Base-by-base conservation (phyloP, 1,140 invertebrate species). In the Mizuhopecten yessoensis region DNA sequence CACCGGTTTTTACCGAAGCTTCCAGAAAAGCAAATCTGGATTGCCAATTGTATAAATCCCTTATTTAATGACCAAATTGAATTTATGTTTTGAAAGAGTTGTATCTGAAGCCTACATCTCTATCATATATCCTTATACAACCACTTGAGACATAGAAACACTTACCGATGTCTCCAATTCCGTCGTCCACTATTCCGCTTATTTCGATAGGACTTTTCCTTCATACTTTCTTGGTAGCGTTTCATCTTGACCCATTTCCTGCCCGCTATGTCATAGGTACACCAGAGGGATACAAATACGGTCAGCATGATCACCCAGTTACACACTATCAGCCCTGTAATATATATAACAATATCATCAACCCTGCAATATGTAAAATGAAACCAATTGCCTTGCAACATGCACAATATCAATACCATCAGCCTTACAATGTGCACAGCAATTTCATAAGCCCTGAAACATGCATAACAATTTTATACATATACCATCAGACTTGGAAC, bases 191-290 rank as follows among this genome's bases (percentile, higher is more conserved):
- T 98, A 86, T 87, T 87, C 42, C 91, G 33, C 39, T 92, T 92
- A 86, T 90, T 90, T 94, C 98, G 97, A 95, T 98, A 98, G 33
- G 97, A 97, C 93, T 98, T 98, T n/a, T 94, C 94, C 93, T 97
- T 97, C 97, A 98, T 97, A 86, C 98, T 98, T 75, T 98, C 97
- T 96, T 99, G 98, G 96, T 98, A 99, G 92, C 98, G 97, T 96
- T 98, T 99, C 98, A 99, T 98, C 97, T 99, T 99, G 0, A 99
- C 98, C 98, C 98, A 99, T n/a, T 98, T 98, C 34, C 98, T 97
- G 15, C 98, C 98, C 7, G 98, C 98, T 0, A 98, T 97, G 96
- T 99, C 98, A 96, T 98, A 99, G 23, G 98, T 98, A 96, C 98
- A 99, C 98, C 98, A 99, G 0, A 98, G 97, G 0, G 98, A 98